A percentile compares a stretch with the other conserved stretches of the same genome.
Evolutionary conservation across 2,888 invertebrate species (phyloP).

Genomic region (Heliconius charithonia): DNA sequence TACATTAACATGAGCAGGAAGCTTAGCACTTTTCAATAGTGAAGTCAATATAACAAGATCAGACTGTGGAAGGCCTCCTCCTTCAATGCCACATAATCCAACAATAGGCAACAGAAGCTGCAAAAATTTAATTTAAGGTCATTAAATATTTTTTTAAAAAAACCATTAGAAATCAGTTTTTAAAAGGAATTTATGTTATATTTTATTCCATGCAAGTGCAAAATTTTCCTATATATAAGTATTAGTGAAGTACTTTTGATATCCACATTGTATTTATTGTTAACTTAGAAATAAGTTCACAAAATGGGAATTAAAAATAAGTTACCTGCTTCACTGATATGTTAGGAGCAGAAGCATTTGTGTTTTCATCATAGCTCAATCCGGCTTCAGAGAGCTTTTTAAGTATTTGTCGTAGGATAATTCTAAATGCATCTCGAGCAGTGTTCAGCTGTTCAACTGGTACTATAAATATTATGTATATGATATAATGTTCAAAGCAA

Average conservation of each 20-base stretch:
- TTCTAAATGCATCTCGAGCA: slow-evolving; percentile 81
- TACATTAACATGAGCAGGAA: slow-evolving; percentile 82
- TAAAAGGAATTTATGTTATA: not conserved
- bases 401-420: slow-evolving; percentile 75
- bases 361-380: slow-evolving; percentile 71
- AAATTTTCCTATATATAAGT: not conserved
- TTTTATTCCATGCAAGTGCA: not conserved
- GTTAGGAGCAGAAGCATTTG: slow-evolving; percentile 73
- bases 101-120: slow-evolving; percentile 88
- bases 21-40: slow-evolving; percentile 89
- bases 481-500: not conserved
- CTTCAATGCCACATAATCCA: slow-evolving; percentile 87
- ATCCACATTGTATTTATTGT: not conserved
- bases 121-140: slow-evolving; percentile 42
- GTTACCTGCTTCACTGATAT: slow-evolving; percentile 78
- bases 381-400: slow-evolving; percentile 79
- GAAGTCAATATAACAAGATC: slow-evolving; percentile 91
- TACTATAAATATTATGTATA: slow-evolving; percentile 68
- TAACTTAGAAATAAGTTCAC: not conserved
- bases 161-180: not conserved
- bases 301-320: not conserved
- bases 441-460: slow-evolving; percentile 88
- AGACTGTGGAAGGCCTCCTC: slow-evolving; percentile 87
- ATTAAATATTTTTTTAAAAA: not conserved
- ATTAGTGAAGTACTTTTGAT: not conserved